Base-by-base conservation (phyloP, 2,113 vertebrate species). In the Saccopteryx leptura region DNA sequence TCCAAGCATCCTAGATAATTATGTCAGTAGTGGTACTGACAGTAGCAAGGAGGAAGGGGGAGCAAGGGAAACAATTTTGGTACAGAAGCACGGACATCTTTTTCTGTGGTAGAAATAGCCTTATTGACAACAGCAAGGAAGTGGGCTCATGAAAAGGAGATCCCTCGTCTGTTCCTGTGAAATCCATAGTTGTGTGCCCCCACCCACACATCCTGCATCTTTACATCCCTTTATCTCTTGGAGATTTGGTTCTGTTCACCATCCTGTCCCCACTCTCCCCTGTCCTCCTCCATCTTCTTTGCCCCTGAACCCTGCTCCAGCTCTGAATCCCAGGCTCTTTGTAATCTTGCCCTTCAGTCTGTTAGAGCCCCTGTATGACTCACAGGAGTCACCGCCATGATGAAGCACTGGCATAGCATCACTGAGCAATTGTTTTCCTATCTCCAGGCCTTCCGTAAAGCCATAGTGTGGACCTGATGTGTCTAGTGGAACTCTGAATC, bases 121-220 rank as follows among this genome's bases (percentile, higher is more conserved):
- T 24, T 80, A 26, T 79, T 74, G 76, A 58, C 60, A 79, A 46
- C 74, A 91, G 61, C 21, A 66, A 56, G 28, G 7, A 46, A 14
- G 46, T 52, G 39, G n/a, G 31, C 15, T 23, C 54, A 50, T 75
- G 63, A 61, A 88, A 89, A 93, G 23, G 52, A 90, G 54, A 93
- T 14, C 26, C 46, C 56, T 96, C 19, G 58, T 74, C n/a, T 88
- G 26, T 86, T 94, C 39, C 65, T 90, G 33, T 90, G 80, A 46
- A 81, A 87, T 61, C 46, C 79, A 56, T 63, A 91, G 60, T 26
- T 52, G 3, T 50, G 9, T 39, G 8, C 10, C 2, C 1, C 39
- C 24, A 31, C n/a, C 4, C 33, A 19, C 5, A 15, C 4, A 18
- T 54, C 19, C n/a, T 54, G 10, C 12, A 33, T 58, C 7, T 7